These are phyloP conservation scores for Thymelicus lineola DNA, from an alignment of 2,888 invertebrate genomes.

Conservation along the genomic window DNA sequence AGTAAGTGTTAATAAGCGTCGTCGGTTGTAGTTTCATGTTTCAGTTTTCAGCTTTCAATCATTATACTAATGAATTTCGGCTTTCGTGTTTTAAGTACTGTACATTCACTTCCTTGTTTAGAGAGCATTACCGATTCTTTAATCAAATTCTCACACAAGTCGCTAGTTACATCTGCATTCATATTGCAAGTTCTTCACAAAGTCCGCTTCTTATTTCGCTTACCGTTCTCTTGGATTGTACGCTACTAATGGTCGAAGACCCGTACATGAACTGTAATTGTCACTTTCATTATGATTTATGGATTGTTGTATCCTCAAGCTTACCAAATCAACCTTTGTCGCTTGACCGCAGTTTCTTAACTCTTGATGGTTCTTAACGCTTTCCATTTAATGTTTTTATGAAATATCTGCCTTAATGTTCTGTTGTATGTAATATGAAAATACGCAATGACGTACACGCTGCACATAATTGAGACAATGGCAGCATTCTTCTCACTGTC, in stretches of 20 bases:
- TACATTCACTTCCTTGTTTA: conserved; percentile 34
- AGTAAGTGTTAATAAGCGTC: not conserved
- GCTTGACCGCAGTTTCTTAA: conserved; percentile 22
- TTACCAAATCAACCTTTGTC: conserved; percentile 29
- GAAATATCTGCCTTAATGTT: conserved; percentile 4
- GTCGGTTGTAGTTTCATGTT: not conserved
- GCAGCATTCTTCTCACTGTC: conserved; percentile 1
- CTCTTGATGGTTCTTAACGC: conserved; percentile 9
- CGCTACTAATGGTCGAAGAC: conserved; percentile 15
- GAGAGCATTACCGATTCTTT: conserved; percentile 20
- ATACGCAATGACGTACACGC: conserved; percentile 2
- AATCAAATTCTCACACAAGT: conserved; percentile 16
- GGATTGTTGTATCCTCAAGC: conserved; percentile 14
- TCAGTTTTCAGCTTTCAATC: conserved; percentile 22
- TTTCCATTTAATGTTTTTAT: conserved; percentile 22
- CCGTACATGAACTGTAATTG: conserved; percentile 1
- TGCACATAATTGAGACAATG: conserved; percentile 4
- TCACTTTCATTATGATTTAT: conserved; percentile 25
- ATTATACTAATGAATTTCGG: conserved; percentile 26
- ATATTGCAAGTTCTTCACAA: conserved; percentile 5
- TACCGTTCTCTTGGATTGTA: not conserved
- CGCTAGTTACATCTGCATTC: conserved; percentile 10
- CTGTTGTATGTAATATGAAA: conserved; percentile 2
- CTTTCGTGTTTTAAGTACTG: conserved; percentile 20
- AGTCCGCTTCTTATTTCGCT: not conserved